Evolutionary conservation across 2,797 vertebrate genomes (phyloP).

Genomic region (Octomys mimax): DNA sequence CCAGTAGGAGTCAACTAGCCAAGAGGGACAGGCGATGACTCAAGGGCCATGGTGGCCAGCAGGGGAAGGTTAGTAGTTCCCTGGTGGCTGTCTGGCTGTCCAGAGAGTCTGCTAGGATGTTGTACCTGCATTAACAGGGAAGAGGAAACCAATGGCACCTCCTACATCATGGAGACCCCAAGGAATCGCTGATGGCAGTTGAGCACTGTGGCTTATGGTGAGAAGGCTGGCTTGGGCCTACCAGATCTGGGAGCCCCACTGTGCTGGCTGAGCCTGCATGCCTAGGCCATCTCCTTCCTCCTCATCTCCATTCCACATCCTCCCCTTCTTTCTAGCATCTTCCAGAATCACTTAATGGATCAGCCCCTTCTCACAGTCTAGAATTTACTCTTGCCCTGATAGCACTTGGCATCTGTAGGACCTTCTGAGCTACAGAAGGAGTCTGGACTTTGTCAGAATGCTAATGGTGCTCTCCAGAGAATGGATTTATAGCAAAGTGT

Average conservation of each 20-base stretch:
- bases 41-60: not conserved
- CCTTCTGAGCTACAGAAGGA: not conserved
- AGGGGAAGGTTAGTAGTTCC: not conserved
- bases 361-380: not conserved
- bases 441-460: not conserved
- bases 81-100: not conserved
- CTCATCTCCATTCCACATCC: not conserved
- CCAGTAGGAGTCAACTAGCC: not conserved
- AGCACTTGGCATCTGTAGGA: not conserved
- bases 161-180: not conserved
- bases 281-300: not conserved
- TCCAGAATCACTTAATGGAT: not conserved
- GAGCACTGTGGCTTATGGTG: not conserved
- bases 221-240: not conserved
- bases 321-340: not conserved
- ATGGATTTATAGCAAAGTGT: not conserved
- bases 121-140: not conserved
- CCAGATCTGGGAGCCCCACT: not conserved
- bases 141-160: not conserved
- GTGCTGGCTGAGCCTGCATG: not conserved
- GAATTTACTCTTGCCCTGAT: not conserved
- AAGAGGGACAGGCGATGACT: not conserved
- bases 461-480: not conserved
- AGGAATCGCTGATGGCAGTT: not conserved
- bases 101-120: not conserved